Conservation (phyloP, 2,113 vertebrate species). For the Ornithorhynchus anatinus region DNA sequence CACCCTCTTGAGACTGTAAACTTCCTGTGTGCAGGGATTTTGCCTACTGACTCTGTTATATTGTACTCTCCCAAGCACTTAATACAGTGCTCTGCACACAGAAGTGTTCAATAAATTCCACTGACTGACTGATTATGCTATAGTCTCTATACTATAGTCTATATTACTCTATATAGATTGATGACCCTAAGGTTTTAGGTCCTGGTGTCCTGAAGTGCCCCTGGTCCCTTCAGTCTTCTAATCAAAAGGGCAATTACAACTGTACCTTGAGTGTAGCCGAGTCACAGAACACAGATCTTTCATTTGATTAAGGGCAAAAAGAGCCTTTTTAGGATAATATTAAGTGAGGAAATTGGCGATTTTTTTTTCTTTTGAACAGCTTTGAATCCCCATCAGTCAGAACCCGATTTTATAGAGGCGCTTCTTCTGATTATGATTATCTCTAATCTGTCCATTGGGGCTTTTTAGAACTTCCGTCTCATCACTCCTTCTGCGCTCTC, state of each 20-base stretch:
- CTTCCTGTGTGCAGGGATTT: too few species aligned
- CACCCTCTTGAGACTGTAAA: too few species aligned
- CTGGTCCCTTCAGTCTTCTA: background rate
- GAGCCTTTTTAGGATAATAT: background rate
- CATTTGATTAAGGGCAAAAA: background rate
- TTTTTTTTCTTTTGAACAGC: background rate
- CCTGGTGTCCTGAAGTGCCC: too few species aligned
- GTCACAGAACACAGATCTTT: background rate
- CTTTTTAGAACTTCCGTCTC: background rate
- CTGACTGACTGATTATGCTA: too few species aligned
- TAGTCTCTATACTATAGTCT: too few species aligned
- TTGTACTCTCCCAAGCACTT: too few species aligned
- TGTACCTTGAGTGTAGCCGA: background rate
- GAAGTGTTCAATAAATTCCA: too few species aligned
- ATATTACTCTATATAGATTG: too few species aligned
- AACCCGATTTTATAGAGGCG: background rate
- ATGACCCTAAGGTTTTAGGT: too few species aligned
- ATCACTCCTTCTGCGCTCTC: background rate
- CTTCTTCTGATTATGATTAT: background rate
- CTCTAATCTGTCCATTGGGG: background rate
- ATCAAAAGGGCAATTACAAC: background rate
- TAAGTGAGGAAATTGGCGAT: background rate
- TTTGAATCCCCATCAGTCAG: background rate
- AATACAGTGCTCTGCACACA: too few species aligned
- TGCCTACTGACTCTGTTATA: too few species aligned